These are phyloP conservation scores for Metallyticus violacea DNA, from an alignment of 2,888 invertebrate species.

Conservation along the genomic window DNA sequence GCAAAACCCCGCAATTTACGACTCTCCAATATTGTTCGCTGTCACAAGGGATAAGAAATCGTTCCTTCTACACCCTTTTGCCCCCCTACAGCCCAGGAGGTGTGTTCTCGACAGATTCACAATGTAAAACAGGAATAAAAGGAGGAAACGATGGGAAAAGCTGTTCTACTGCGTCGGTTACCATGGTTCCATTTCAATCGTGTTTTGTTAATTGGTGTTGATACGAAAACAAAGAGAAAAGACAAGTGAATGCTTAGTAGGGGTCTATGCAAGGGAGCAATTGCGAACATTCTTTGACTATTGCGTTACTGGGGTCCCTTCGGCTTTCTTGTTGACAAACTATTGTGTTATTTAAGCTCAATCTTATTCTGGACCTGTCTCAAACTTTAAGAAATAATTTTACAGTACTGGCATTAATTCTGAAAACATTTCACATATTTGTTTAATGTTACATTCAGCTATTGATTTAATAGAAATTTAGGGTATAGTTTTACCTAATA, in stretches of 20 bases:
- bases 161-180: neutral
- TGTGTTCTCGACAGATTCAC: neutral
- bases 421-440: too few relatives aligned
- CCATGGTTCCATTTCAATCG: too few relatives aligned
- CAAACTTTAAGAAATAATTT: too few relatives aligned
- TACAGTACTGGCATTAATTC: too few relatives aligned
- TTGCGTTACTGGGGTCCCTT: neutral
- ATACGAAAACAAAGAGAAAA: neutral
- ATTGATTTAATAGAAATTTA: too few relatives aligned
- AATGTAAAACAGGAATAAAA: neutral
- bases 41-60: constrained; percentile 14
- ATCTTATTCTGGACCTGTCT: too few relatives aligned
- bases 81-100: neutral
- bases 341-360: too few relatives aligned
- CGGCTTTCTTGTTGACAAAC: neutral
- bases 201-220: neutral
- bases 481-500: too few relatives aligned
- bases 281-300: neutral
- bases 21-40: neutral
- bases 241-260: neutral
- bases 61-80: neutral
- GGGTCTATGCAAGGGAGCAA: neutral
- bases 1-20: neutral
- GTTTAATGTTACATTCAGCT: too few relatives aligned
- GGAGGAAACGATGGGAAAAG: neutral